Base-by-base conservation (phyloP, 2,113 vertebrate species). In the Ammodytes marinus region DNA sequence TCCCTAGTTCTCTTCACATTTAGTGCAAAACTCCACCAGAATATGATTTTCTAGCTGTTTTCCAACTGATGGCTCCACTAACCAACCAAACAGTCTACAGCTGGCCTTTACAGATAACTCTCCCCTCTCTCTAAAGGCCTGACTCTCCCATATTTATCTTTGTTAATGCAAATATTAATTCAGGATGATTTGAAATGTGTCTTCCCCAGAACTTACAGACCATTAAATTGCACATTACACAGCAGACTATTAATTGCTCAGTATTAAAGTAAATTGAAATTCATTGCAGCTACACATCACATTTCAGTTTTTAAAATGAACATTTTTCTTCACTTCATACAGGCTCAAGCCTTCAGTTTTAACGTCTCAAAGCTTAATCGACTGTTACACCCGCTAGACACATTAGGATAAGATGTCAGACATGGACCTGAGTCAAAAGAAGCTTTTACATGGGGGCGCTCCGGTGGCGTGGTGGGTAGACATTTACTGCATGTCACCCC, bases 71-170 rank as follows among this genome's bases (percentile, higher is more conserved):
- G 4, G 3, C 37, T 60, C 8, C 37, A 11, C 15, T 12, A 9
- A 15, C 35, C 8, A 17, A 17, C 37, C 46, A 15, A 42, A 40
- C 54, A 45, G 37, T n/a, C 46, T 19, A 63, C 70, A 40, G 71
- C 81, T 78, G 81, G 63, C 55, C 55, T 47, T 43, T 6, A 8
- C 8, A 55, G 70, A 84, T 79, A 43, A 74, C 64, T 64, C n/a
- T 45, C 2, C 2, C 14, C 79, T 54, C 14, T 52, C n/a, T n/a
- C n/a, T n/a, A n/a, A n/a, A 12, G 53, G 54, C 69, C 50, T 0
- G 5, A 47, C 12, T 42, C 0, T 40, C 2, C 43, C 6, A 6
- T 50, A 3, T 27, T 46, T 40, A 8, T 39, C 7, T 42, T 27
- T 19, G 8, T 39, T 42, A 46, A 69, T 4, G 19, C 39, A 10